Evolutionary conservation across 2,888 invertebrate species (phyloP).

Genomic region (Stratiomys singularior): DNA sequence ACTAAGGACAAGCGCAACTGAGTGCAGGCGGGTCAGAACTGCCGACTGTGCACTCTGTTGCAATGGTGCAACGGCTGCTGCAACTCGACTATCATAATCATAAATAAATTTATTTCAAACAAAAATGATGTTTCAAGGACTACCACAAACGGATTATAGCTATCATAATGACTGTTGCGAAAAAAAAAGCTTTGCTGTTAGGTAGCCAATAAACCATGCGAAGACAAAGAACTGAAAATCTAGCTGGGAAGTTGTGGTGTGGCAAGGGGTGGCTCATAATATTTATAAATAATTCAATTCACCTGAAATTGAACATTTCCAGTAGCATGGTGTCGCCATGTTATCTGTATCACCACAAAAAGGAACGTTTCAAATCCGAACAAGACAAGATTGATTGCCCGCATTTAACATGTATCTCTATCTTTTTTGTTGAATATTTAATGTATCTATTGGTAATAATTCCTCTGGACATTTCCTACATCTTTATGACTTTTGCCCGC

Average conservation of each 20-base stretch:
- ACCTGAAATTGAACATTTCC: neutral
- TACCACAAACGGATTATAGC: neutral
- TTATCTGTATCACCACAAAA: too few relatives aligned
- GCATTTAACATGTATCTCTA: too few relatives aligned
- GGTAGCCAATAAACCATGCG: neutral
- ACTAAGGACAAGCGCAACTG: neutral
- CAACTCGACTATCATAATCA: neutral
- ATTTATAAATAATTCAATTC: neutral
- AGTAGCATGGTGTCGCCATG: neutral
- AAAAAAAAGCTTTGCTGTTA: neutral
- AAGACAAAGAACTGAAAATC: slow-evolving; percentile 14
- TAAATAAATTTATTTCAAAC: slow-evolving; percentile 28
- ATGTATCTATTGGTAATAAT: too few relatives aligned
- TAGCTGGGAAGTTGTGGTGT: neutral
- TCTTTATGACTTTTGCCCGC: too few relatives aligned
- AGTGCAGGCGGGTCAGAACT: too few relatives aligned
- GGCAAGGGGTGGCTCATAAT: neutral
- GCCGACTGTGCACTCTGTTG: too few relatives aligned
- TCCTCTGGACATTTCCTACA: too few relatives aligned
- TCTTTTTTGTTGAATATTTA: too few relatives aligned
- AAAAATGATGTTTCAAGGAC: slow-evolving; percentile 31
- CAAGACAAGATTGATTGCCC: too few relatives aligned
- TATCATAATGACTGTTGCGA: slow-evolving; percentile 3
- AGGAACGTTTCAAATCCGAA: too few relatives aligned
- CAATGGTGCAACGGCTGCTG: neutral